Conservation (phyloP, 2,113 vertebrate genomes). For the Ammodytes dubius region DNA sequence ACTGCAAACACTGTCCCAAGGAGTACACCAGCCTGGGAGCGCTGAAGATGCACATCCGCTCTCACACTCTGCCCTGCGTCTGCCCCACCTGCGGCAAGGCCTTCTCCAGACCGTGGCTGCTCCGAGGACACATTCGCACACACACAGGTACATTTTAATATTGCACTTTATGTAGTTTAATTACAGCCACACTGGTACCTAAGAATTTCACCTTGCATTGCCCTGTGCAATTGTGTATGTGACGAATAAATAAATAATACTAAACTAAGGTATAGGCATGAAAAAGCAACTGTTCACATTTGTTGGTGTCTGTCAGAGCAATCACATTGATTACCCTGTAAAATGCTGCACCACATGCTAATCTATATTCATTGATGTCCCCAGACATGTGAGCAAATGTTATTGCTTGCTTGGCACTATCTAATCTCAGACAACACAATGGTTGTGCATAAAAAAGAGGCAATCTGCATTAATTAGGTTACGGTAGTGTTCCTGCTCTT, state of each 20-base stretch:
- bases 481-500: conserved; percentile 27
- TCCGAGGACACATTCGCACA: conserved; percentile 96
- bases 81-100: conserved; percentile 98
- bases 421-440: conserved; percentile 58
- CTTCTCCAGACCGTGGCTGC: conserved; percentile 97
- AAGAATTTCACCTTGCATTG: too few relatives aligned
- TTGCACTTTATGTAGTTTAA: too few relatives aligned
- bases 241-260: too few relatives aligned
- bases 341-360: conserved; percentile 41
- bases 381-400: conserved; percentile 62
- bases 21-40: conserved; percentile 97
- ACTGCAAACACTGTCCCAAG: conserved; percentile 97
- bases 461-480: conserved; percentile 34
- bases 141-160: conserved; percentile 89
- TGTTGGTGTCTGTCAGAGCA: neutral
- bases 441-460: conserved; percentile 45
- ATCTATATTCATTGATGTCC: conserved; percentile 69
- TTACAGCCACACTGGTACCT: too few relatives aligned
- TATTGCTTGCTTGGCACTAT: conserved; percentile 40
- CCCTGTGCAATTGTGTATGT: too few relatives aligned
- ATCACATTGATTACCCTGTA: conserved; percentile 12
- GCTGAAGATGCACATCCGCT: conserved; percentile 99
- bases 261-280: neutral
- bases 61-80: conserved; percentile 96
- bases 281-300: neutral